phyloP scores from a whole-genome alignment of 2,113 vertebrate genomes.

The Saimiri boliviensis region DNA sequence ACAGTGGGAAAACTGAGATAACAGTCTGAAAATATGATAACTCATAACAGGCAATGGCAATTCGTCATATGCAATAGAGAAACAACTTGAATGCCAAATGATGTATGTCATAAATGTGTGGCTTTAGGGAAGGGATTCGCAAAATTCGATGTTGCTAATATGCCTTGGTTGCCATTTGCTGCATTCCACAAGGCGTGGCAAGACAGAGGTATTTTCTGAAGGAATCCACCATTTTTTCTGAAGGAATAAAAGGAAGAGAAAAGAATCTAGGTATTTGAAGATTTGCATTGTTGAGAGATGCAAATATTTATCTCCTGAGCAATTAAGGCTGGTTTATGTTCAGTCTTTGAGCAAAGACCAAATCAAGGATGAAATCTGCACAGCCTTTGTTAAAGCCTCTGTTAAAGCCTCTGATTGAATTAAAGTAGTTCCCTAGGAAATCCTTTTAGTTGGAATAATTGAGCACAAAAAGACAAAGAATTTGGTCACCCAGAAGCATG shows the following conservation, averaged over 20 bases:
- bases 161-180: background rate
- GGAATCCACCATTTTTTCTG: background rate
- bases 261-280: background rate
- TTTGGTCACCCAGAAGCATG: background rate
- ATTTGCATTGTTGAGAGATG: background rate
- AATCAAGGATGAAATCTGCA: slow-evolving; percentile 33
- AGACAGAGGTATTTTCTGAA: background rate
- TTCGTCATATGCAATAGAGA: background rate
- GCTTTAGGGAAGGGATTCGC: background rate
- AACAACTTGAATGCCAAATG: background rate
- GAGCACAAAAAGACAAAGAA: background rate
- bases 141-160: background rate
- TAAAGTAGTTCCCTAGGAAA: background rate
- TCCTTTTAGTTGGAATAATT: background rate
- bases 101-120: background rate
- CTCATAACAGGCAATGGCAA: background rate
- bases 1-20: background rate
- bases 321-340: background rate
- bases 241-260: background rate
- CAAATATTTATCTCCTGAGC: background rate
- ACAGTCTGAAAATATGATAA: background rate
- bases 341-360: background rate
- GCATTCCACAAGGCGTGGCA: background rate
- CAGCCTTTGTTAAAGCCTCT: background rate
- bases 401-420: background rate